Conservation (phyloP, 2,888 invertebrate species). For the Ormyrus thymus region DNA sequence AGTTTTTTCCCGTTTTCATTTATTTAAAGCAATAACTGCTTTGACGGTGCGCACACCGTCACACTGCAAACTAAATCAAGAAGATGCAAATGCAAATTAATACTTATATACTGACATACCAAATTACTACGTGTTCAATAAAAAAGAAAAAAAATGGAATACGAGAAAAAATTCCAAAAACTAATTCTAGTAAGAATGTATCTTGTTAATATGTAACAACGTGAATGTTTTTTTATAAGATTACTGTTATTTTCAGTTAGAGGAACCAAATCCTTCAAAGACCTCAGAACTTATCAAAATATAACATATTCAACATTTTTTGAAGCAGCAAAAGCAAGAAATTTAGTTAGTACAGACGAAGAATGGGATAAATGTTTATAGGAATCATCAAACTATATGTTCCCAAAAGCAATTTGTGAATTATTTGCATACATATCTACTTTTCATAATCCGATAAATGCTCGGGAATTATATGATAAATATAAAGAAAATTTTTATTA, state of each 20-base stretch:
- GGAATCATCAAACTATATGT: slow-evolving; percentile 33
- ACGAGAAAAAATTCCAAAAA: slow-evolving; percentile 24
- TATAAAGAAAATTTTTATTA: too few relatives aligned
- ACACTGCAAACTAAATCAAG: too few relatives aligned
- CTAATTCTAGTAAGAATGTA: slow-evolving; percentile 44
- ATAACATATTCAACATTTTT: slow-evolving; percentile 25
- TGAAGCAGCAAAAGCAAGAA: slow-evolving; percentile 26
- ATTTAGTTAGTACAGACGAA: slow-evolving; percentile 36
- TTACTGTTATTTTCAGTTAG: slow-evolving; percentile 41
- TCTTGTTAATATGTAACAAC: slow-evolving; percentile 39
- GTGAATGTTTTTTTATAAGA: slow-evolving; percentile 45
- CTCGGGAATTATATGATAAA: too few relatives aligned
- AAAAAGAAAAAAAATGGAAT: slow-evolving; percentile 31
- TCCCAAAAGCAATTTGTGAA: too few relatives aligned
- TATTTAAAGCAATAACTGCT: too few relatives aligned
- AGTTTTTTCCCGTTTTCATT: too few relatives aligned
- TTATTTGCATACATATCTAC: too few relatives aligned
- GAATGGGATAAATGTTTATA: slow-evolving; percentile 47
- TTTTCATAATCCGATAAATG: too few relatives aligned
- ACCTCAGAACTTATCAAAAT: slow-evolving; percentile 23
- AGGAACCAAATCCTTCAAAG: slow-evolving; percentile 16
- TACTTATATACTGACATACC: slow-evolving; percentile 44
- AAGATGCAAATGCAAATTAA: slow-evolving; percentile 24
- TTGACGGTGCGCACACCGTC: too few relatives aligned
- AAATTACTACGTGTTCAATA: slow-evolving; percentile 43